Conservation (phyloP, 2,113 vertebrate species). For the Rhea americana region DNA sequence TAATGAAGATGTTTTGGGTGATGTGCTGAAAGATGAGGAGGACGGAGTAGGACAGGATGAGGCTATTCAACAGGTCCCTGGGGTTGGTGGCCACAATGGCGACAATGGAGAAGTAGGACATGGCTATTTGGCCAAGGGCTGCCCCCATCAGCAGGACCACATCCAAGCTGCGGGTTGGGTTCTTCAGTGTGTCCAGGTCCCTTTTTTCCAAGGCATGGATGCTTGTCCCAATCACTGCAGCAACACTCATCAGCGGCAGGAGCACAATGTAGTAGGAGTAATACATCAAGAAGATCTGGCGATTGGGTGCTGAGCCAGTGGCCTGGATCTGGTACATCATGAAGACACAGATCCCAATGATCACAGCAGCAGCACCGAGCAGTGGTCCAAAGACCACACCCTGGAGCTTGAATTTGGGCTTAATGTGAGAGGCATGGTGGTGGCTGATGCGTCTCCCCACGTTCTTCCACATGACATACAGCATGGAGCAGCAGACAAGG, state of each 20-base stretch:
- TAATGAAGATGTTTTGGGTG: slow-evolving; percentile 90
- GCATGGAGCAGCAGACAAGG: slow-evolving; percentile 84
- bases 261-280: slow-evolving; percentile 82
- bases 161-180: slow-evolving; percentile 88
- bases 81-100: slow-evolving; percentile 79
- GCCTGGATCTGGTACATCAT: slow-evolving; percentile 86
- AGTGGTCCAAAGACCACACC: slow-evolving; percentile 76
- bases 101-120: slow-evolving; percentile 90
- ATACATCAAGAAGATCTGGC: slow-evolving; percentile 79
- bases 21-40: slow-evolving; percentile 86
- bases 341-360: slow-evolving; percentile 76
- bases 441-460: slow-evolving; percentile 77
- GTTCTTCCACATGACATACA: slow-evolving; percentile 94
- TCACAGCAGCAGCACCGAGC: slow-evolving; percentile 73
- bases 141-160: slow-evolving; percentile 83
- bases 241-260: slow-evolving; percentile 83
- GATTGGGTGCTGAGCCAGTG: neutral
- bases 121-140: slow-evolving; percentile 81
- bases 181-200: slow-evolving; percentile 77
- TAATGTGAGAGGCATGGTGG: neutral
- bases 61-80: slow-evolving; percentile 66
- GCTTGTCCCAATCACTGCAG: slow-evolving; percentile 73
- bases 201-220: slow-evolving; percentile 80
- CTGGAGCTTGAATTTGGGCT: slow-evolving; percentile 69
- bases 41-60: slow-evolving; percentile 85